These are phyloP conservation scores for Drosophila stalkeri DNA, from an alignment of 2,888 invertebrate species.

Conservation along the genomic window DNA sequence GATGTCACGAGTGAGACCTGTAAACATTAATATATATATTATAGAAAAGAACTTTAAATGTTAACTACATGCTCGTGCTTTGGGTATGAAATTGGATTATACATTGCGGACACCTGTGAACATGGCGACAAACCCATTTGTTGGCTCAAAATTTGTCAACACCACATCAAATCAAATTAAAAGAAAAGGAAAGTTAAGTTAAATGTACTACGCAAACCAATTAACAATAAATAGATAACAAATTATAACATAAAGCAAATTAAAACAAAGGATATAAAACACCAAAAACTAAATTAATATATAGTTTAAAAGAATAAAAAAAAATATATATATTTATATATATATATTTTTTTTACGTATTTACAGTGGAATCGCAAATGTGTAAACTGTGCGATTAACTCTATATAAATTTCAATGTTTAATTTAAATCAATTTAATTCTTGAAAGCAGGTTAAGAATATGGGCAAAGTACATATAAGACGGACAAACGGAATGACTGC, in stretches of 20 bases:
- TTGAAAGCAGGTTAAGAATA: not conserved
- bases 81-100: conserved; percentile 37
- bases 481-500: not conserved
- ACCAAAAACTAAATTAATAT: conserved; percentile 32
- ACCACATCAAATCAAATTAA: conserved; percentile 36
- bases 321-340: not conserved
- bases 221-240: conserved; percentile 8
- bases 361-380: conserved; percentile 5
- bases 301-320: not conserved
- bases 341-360: not conserved
- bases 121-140: conserved; percentile 60
- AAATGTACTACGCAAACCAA: conserved; percentile 32
- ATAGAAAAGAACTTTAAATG: not conserved
- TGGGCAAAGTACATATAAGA: not conserved
- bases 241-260: conserved; percentile 21
- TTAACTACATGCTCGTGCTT: conserved; percentile 49
- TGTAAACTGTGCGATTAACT: too few relatives aligned
- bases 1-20: conserved; percentile 85
- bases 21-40: conserved; percentile 3
- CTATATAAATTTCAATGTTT: too few relatives aligned
- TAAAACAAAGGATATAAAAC: conserved; percentile 11
- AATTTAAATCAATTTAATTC: too few relatives aligned
- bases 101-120: conserved; percentile 35
- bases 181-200: conserved; percentile 32
- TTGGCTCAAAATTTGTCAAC: conserved; percentile 68